Base-by-base conservation (phyloP, 2,113 vertebrate genomes). In the Myotis brandtii region DNA sequence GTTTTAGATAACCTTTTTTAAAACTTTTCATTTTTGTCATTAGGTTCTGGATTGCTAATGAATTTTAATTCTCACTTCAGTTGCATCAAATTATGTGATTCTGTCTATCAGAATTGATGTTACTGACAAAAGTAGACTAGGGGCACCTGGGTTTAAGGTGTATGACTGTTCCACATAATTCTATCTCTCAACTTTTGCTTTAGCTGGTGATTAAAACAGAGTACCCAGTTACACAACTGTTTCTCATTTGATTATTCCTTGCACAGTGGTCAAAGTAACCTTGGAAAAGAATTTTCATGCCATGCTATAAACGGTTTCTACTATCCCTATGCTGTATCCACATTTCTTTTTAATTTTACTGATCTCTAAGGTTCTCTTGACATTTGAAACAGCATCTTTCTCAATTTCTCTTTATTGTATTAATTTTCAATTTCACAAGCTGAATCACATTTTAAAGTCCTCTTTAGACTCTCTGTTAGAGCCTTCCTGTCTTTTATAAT, bases 361-460 rank as follows among this genome's bases (percentile, higher is more conserved):
- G 6, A 91, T 86, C 43, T 79, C 76, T 73, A 83, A 84, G 92
- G 9, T 96, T 95, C 46, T 96, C 14, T n/a, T 93, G 90, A 95
- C 90, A 95, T 87, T 95, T 89, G 50, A 92, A 97, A 89, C 40
- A 86, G 23, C 75, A 80, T 89, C 56, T 76, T 89, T 17, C 9
- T 95, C 83, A 89, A 27, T 87, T 97, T 96, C n/a, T 93, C 62
- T 96, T 97, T 82, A 83, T 95, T 91, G 17, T 94, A 91, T 94
- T 96, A 97, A 89, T 94, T 94, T 94, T 75, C 86, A 91, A 30
- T 89, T 95, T 88, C 25, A 32, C 67, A 94, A 85, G 20, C 25
- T 95, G 73, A 93, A 86, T 80, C 54, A 89, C 46, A 62, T 84
- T 86, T 96, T 83, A 84, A 93, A 94, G 64, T 94, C 6, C 27